phyloP scores from a whole-genome alignment of 2,113 vertebrate species.

The Lasiurus borealis region DNA sequence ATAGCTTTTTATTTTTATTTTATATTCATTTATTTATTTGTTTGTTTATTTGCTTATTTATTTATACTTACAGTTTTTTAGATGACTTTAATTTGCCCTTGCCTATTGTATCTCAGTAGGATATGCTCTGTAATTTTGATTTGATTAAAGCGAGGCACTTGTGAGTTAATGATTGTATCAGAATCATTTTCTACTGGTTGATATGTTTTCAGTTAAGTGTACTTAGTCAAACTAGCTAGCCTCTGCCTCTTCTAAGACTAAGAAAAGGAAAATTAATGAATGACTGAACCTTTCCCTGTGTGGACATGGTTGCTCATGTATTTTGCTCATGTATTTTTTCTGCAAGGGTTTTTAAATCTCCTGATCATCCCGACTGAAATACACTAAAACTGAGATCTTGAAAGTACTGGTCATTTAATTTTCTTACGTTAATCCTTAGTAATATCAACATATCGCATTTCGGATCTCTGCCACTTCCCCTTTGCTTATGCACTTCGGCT shows the following conservation, averaged over 20 bases:
- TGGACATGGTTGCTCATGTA: neutral
- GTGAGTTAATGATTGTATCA: constrained; percentile 1
- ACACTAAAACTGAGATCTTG: neutral
- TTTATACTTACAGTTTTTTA: neutral
- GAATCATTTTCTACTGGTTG: neutral
- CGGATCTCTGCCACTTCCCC: neutral
- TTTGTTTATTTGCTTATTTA: too few relatives aligned
- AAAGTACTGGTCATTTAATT: neutral
- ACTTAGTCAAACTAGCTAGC: neutral
- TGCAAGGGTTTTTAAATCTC: neutral
- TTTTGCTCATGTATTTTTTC: constrained; percentile 25
- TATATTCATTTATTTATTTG: too few relatives aligned
- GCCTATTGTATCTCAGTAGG: neutral
- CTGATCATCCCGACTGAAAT: neutral
- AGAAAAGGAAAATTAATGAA: constrained; percentile 32
- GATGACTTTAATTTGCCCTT: neutral
- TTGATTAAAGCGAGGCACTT: neutral
- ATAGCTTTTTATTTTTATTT: neutral
- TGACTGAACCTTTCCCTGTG: neutral
- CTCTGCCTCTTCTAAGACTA: neutral
- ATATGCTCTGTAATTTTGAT: neutral
- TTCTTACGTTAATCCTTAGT: neutral
- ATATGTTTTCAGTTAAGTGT: neutral
- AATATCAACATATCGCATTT: neutral
- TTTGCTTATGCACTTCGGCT: neutral